These are phyloP conservation scores for Drosophila melanica DNA, from an alignment of 1,140 invertebrate species.

Conservation along the genomic window DNA sequence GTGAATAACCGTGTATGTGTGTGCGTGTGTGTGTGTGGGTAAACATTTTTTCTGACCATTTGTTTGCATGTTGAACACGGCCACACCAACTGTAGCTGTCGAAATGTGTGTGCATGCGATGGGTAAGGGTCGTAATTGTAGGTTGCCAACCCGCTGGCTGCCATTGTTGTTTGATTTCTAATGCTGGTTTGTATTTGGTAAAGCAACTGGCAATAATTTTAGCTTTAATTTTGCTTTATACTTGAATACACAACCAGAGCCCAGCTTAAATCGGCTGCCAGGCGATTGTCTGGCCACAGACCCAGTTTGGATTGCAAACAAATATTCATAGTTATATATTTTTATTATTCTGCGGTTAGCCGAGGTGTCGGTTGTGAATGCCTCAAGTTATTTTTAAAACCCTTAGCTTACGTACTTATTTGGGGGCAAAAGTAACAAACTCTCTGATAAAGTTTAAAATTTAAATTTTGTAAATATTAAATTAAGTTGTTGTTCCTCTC, in stretches of 20 bases:
- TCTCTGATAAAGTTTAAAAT: constrained; percentile 9
- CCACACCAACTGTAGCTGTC: constrained; percentile 53
- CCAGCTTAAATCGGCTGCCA: constrained; percentile 36
- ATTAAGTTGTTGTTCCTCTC: constrained; percentile 3
- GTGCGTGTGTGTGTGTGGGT: constrained; percentile 50
- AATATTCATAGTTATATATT: constrained; percentile 28
- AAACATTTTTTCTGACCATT: constrained; percentile 77
- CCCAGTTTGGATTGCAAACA: constrained; percentile 14
- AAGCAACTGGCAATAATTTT: constrained; percentile 65
- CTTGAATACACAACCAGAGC: background rate
- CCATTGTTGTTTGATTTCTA: constrained; percentile 80
- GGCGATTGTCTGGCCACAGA: constrained; percentile 28
- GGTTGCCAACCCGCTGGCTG: constrained; percentile 6
- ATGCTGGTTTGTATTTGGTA: constrained; percentile 50
- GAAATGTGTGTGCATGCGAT: background rate
- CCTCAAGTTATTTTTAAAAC: constrained; percentile 43
- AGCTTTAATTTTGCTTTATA: constrained; percentile 28
- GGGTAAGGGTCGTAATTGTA: constrained; percentile 19
- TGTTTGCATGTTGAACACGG: constrained; percentile 78
- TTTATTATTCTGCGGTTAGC: constrained; percentile 52
- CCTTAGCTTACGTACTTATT: background rate
- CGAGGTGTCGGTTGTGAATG: constrained; percentile 59
- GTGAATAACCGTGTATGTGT: constrained; percentile 14
- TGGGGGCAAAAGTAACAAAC: background rate
- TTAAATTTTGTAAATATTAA: constrained; percentile 3